phyloP scores from a whole-genome alignment of 1,140 invertebrate genomes.

The Papilio dardanus region DNA sequence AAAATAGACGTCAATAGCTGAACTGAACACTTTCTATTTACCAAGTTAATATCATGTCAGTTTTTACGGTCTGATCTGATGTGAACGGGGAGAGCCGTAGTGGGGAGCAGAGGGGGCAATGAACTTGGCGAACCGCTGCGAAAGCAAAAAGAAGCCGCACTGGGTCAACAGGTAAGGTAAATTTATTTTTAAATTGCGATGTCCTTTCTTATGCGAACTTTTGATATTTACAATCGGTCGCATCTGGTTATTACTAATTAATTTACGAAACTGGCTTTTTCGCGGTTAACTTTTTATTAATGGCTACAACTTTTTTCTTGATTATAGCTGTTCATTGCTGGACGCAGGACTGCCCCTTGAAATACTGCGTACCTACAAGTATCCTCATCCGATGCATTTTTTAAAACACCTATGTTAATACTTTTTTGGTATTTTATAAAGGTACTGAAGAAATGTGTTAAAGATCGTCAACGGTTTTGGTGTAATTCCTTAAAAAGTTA shows the following conservation, averaged over 20 bases:
- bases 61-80: constrained; percentile 56
- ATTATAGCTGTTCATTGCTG: neutral
- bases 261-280: neutral
- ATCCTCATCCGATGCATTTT: neutral
- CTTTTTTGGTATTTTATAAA: neutral
- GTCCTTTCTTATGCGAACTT: neutral
- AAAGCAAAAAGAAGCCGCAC: constrained; percentile 67
- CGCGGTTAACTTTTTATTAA: neutral
- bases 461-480: neutral
- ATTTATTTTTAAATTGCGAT: constrained; percentile 12
- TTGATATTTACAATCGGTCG: neutral
- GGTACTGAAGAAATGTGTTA: neutral
- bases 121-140: constrained; percentile 68
- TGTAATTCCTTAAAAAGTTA: neutral
- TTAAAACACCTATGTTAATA: neutral
- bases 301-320: neutral
- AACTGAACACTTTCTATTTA: constrained; percentile 73
- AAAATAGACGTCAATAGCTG: constrained; percentile 66
- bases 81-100: constrained; percentile 44
- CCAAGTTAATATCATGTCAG: constrained; percentile 63
- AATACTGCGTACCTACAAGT: neutral
- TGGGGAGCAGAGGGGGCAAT: constrained; percentile 57
- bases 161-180: constrained; percentile 66
- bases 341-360: neutral
- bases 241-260: neutral